Conservation (phyloP, 2,888 invertebrate species). For the Epirrhoe tristata region DNA sequence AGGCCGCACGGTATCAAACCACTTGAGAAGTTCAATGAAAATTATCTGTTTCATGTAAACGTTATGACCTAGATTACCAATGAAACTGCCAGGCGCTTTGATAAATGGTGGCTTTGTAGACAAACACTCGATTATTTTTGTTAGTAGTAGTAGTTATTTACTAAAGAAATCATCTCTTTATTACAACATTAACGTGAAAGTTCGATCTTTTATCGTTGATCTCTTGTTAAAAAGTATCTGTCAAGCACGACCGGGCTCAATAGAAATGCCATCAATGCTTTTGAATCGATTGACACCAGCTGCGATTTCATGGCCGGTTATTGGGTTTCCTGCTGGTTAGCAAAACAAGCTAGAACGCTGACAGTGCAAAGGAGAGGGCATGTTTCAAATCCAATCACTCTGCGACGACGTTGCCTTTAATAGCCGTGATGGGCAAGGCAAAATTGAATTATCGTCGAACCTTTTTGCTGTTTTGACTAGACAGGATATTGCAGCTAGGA, state of each 20-base stretch:
- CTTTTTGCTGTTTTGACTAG: slow-evolving; percentile 52
- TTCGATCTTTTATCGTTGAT: slow-evolving; percentile 27
- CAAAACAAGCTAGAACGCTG: slow-evolving; percentile 48
- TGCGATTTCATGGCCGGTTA: slow-evolving; percentile 58
- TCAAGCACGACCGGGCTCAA: slow-evolving; percentile 52
- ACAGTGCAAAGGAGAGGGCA: slow-evolving; percentile 37
- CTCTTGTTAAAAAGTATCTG: slow-evolving; percentile 38
- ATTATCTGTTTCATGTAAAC: slow-evolving; percentile 57
- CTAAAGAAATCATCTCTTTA: background rate
- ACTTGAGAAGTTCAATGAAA: slow-evolving; percentile 60
- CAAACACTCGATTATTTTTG: slow-evolving; percentile 6
- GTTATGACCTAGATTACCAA: slow-evolving; percentile 55
- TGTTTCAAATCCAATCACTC: slow-evolving; percentile 55
- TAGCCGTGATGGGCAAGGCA: slow-evolving; percentile 46
- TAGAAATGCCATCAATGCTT: slow-evolving; percentile 52
- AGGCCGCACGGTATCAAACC: slow-evolving; percentile 60
- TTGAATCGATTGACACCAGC: slow-evolving; percentile 61
- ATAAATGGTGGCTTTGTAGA: slow-evolving; percentile 38
- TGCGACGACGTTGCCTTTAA: slow-evolving; percentile 42
- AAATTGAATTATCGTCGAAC: slow-evolving; percentile 57
- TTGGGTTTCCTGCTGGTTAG: slow-evolving; percentile 64
- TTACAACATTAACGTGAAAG: slow-evolving; percentile 25
- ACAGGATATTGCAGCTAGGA: slow-evolving; percentile 61
- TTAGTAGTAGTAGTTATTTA: background rate
- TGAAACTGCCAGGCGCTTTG: slow-evolving; percentile 51